Conservation (phyloP, 2,888 invertebrate genomes). For the Amphipoea lucens region DNA sequence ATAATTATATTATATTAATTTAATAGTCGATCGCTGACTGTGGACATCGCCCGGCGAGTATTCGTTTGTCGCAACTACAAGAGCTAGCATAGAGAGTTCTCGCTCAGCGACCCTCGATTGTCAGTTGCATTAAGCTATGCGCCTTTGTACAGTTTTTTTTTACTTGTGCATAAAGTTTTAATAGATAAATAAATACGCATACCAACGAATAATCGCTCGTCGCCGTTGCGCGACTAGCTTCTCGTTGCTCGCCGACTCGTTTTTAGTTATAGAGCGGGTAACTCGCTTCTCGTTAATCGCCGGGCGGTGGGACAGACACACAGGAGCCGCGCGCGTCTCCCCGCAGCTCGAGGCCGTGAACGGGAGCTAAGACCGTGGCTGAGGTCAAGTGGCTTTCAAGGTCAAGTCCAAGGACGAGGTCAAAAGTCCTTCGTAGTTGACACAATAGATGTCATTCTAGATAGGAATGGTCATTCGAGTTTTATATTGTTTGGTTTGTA, state of each 20-base stretch:
- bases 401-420: conserved; percentile 43
- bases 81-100: not conserved
- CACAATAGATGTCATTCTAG: conserved; percentile 26
- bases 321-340: not conserved
- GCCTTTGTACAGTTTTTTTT: too few relatives aligned
- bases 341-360: not conserved
- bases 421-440: conserved; percentile 22
- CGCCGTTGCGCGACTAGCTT: not conserved
- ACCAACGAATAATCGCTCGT: not conserved
- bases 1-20: not conserved
- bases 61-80: not conserved
- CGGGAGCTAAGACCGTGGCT: conserved; percentile 1
- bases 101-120: not conserved
- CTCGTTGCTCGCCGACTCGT: not conserved
- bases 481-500: conserved; percentile 17
- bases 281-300: not conserved
- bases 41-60: not conserved
- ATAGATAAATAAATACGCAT: not conserved
- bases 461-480: conserved; percentile 10
- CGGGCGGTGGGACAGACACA: not conserved
- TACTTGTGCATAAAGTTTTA: too few relatives aligned
- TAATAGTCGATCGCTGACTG: not conserved
- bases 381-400: conserved; percentile 47
- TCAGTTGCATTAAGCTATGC: not conserved
- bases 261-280: not conserved